These are phyloP conservation scores for Panthera tigris DNA, from an alignment of 2,113 vertebrate species.

Conservation along the genomic window DNA sequence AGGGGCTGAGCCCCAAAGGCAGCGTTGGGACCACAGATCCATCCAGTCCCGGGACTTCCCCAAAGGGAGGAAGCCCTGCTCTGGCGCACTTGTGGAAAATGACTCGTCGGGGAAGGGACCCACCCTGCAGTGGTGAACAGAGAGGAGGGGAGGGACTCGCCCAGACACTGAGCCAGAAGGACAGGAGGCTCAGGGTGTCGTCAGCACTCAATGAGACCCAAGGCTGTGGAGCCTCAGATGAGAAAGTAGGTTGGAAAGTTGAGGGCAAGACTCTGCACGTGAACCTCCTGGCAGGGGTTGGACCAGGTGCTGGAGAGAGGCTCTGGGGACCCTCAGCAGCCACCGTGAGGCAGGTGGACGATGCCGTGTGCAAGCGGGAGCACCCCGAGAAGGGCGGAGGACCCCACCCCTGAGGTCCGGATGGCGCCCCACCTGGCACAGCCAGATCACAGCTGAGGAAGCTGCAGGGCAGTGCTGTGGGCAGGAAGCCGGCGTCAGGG, in stretches of 20 bases:
- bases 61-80: not conserved
- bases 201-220: not conserved
- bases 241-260: not conserved
- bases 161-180: not conserved
- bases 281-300: not conserved
- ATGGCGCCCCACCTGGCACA: accelerated
- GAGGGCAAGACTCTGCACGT: not conserved
- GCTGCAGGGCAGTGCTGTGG: not conserved
- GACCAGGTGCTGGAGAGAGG: not conserved
- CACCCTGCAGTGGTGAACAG: not conserved
- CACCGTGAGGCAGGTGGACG: not conserved
- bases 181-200: not conserved
- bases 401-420: not conserved
- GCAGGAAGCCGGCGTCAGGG: not conserved
- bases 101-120: not conserved
- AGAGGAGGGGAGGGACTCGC: not conserved
- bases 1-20: not conserved
- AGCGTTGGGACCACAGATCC: not conserved
- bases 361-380: not conserved
- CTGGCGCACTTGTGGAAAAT: not conserved
- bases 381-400: not conserved
- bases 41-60: not conserved
- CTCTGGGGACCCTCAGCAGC: not conserved
- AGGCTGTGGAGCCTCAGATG: not conserved
- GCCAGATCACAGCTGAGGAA: not conserved